Conservation (phyloP, 2,888 invertebrate species). For the Patella depressa region DNA sequence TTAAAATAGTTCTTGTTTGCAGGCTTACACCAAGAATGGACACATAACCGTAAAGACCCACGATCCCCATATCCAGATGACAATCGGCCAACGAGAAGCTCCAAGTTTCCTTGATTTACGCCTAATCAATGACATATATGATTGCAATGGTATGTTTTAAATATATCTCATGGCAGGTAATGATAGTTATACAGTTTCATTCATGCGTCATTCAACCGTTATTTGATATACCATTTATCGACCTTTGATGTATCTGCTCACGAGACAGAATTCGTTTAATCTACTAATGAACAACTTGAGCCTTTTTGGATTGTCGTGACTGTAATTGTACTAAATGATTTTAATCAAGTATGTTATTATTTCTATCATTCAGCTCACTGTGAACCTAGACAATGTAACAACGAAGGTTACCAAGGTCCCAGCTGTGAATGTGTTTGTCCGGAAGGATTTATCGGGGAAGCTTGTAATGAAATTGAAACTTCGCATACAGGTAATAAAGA, state of each 20-base stretch:
- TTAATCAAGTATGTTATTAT: too few relatives aligned
- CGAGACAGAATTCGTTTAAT: too few relatives aligned
- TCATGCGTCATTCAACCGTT: background rate
- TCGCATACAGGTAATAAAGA: background rate
- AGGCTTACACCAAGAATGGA: conserved; percentile 23
- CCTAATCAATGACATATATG: conserved; percentile 48
- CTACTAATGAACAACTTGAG: too few relatives aligned
- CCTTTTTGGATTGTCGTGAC: too few relatives aligned
- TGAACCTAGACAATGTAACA: conserved; percentile 2
- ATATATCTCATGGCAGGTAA: background rate
- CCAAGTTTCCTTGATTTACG: conserved; percentile 55
- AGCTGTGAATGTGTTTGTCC: conserved; percentile 23
- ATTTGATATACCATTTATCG: too few relatives aligned
- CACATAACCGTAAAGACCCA: conserved; percentile 38
- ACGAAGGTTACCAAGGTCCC: conserved; percentile 20
- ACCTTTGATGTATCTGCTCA: too few relatives aligned
- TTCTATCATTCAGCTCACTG: conserved; percentile 11
- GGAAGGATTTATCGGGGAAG: conserved; percentile 14
- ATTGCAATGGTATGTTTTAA: conserved; percentile 46
- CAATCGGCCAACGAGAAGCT: conserved; percentile 54
- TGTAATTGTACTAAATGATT: too few relatives aligned
- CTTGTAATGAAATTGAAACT: conserved; percentile 12
- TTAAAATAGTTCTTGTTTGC: background rate
- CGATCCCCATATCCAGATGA: conserved; percentile 46
- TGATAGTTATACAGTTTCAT: background rate